Percentiles rank a stretch among this genome's conserved stretches.
Evolutionary conservation across 1,140 invertebrate species (phyloP).

Genomic region (Drosophila sp.): DNA sequence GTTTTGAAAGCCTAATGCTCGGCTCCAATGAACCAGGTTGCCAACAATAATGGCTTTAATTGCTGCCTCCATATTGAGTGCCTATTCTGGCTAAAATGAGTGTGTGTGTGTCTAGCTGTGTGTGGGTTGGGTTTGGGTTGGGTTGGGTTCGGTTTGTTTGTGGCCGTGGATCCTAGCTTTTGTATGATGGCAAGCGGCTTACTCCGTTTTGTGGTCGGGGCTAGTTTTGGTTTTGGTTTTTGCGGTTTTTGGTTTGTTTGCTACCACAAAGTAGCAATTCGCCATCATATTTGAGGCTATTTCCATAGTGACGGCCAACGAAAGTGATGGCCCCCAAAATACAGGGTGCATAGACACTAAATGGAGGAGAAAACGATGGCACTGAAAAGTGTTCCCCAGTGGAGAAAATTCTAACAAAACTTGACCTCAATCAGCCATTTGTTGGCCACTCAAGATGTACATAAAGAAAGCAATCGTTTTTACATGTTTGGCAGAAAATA

Average conservation of each 20-base stretch:
- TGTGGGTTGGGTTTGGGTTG: background rate
- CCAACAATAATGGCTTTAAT: slow-evolving; percentile 70
- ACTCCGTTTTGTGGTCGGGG: slow-evolving; percentile 30
- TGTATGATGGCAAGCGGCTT: slow-evolving; percentile 1
- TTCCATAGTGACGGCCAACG: background rate
- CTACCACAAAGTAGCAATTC: slow-evolving; percentile 61
- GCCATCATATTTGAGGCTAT: slow-evolving; percentile 57
- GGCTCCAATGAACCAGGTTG: slow-evolving; percentile 31
- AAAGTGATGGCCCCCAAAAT: background rate
- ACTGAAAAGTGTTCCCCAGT: too few species aligned
- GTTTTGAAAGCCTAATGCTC: slow-evolving; percentile 51
- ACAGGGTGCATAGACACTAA: background rate
- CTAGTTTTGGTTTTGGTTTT: slow-evolving; percentile 29
- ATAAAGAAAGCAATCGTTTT: too few species aligned
- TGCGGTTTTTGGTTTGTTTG: slow-evolving; percentile 30
- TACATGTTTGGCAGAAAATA: too few species aligned
- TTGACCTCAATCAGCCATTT: too few species aligned
- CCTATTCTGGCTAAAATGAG: slow-evolving; percentile 1
- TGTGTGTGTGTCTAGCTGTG: background rate
- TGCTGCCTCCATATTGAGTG: slow-evolving; percentile 60
- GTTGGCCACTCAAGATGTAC: too few species aligned
- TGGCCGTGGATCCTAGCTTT: too few species aligned
- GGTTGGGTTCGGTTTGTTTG: background rate
- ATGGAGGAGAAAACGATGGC: too few species aligned
- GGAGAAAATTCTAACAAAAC: too few species aligned